Conservation (phyloP, 2,113 vertebrate species). For the Datnioides undecimradiatus region DNA sequence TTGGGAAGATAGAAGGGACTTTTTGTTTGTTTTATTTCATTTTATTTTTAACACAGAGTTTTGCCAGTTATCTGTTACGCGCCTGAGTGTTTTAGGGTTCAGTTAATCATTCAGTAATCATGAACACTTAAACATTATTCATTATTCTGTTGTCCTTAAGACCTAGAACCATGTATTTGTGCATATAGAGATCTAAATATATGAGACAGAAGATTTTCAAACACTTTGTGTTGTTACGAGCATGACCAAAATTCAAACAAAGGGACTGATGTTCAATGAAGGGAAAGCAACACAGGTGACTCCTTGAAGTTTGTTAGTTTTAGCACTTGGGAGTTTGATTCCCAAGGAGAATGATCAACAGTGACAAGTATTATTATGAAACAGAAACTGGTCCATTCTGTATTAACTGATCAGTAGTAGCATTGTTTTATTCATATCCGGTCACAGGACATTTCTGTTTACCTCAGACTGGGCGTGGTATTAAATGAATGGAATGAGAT, state of each 20-base stretch:
- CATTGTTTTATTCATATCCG: constrained; percentile 80
- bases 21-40: constrained; percentile 71
- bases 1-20: constrained; percentile 81
- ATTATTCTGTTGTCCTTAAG: constrained; percentile 83
- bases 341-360: constrained; percentile 72
- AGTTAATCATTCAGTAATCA: constrained; percentile 54
- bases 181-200: constrained; percentile 79
- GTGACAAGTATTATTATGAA: constrained; percentile 69
- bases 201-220: constrained; percentile 66
- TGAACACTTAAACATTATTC: constrained; percentile 51
- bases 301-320: constrained; percentile 21
- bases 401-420: constrained; percentile 78
- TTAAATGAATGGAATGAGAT: constrained; percentile 59
- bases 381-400: constrained; percentile 78
- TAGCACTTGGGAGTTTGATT: constrained; percentile 67
- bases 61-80: constrained; percentile 83
- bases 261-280: constrained; percentile 75
- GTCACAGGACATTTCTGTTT: constrained; percentile 71
- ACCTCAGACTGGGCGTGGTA: constrained; percentile 70
- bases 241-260: constrained; percentile 83
- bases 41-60: constrained; percentile 82
- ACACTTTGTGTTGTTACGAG: constrained; percentile 68
- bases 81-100: constrained; percentile 78
- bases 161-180: constrained; percentile 80
- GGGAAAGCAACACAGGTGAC: constrained; percentile 72